These are phyloP conservation scores for Nannospalax galili DNA, from an alignment of 2,113 vertebrate genomes.

Conservation along the genomic window DNA sequence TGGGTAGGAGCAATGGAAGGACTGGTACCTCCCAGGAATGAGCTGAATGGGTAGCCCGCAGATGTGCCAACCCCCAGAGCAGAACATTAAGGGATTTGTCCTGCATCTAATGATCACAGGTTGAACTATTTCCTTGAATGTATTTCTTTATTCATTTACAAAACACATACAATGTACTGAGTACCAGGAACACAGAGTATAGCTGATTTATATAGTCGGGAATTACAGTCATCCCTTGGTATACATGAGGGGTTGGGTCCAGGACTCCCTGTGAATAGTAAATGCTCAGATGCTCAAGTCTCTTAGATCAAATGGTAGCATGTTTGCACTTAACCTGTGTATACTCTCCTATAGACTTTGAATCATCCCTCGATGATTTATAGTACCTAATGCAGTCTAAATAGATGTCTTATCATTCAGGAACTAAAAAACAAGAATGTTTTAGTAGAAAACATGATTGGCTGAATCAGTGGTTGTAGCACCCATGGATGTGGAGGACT, in stretches of 20 bases:
- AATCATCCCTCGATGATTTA: neutral
- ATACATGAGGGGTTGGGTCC: neutral
- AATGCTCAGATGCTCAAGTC: too few relatives aligned
- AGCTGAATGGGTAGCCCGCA: neutral
- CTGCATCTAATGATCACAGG: neutral
- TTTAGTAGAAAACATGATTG: neutral
- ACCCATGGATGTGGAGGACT: neutral
- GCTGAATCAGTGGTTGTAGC: neutral
- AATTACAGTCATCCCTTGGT: neutral
- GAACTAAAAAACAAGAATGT: neutral
- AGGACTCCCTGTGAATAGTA: neutral
- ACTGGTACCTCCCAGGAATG: neutral
- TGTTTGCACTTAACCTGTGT: neutral
- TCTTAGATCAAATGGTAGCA: neutral
- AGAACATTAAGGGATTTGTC: neutral
- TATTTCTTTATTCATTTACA: neutral
- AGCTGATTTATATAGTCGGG: neutral
- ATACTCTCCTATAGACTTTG: too few relatives aligned
- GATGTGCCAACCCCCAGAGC: neutral
- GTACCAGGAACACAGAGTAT: neutral
- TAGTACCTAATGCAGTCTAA: neutral
- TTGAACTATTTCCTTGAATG: neutral
- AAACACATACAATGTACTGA: neutral
- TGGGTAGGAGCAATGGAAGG: neutral
- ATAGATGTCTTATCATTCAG: neutral